Base-by-base conservation (phyloP, 2,113 vertebrate species). In the Malurus melanocephalus region DNA sequence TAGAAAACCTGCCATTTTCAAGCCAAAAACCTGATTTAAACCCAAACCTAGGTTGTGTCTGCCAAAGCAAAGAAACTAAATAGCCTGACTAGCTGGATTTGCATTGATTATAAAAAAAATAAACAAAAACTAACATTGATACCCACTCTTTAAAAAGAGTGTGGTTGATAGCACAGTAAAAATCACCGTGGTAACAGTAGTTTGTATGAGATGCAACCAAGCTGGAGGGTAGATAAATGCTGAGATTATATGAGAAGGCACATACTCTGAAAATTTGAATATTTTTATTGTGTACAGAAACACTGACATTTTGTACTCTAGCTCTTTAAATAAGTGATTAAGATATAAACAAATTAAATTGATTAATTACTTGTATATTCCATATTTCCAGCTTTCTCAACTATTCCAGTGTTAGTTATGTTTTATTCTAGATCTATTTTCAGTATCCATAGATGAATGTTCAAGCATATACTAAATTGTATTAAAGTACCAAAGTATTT, bases 21-120 rank as follows among this genome's bases (percentile, higher is more conserved):
- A 83, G 30, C 4, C 46, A 26, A 42, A n/a, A 84, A n/a, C 8
- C 23, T 49, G 13, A 49, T 64, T 72, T 77, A 69, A 81, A 28
- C 5, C 61, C 16, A 73, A 45, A 81, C 21, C 15, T 23, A 46
- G 12, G 18, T 46, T 85, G 81, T 6, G 13, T 38, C 12, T 75
- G 27, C n/a, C 49, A 89, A 62, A 88, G 28, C 13, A 87, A 85
- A 85, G 42, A 75, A 88, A 62, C 7, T 53, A 38, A 92, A 78
- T 30, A 42, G 35, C 19, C 16, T 61, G 4, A 51, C 38, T 53
- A 66, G 23, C 19, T 79, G n/a, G 9, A 59, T 43, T 77, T 75
- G 5, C 27, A 82, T 16, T 38, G 26, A 40, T 51, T 56, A 64
- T 38, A 52, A 65, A 67, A 67, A 82, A 82, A 48, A 51, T 15